phyloP scores from a whole-genome alignment of 1,140 invertebrate genomes.

The Ostrea denselamellosa region DNA sequence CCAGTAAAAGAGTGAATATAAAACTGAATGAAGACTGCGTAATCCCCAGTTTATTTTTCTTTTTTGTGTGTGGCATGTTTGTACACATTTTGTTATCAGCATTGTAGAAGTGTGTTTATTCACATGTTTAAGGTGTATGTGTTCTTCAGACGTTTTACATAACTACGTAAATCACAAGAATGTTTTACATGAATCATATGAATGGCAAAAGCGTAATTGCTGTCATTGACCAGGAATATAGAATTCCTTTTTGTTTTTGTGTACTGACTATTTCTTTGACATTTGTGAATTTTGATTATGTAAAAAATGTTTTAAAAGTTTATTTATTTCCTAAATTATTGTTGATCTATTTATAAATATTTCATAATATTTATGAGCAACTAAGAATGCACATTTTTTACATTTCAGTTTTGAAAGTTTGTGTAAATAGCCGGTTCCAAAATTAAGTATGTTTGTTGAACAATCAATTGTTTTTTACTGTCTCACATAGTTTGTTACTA shows the following conservation, averaged over 20 bases:
- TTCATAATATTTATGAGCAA: neutral
- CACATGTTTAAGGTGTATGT: too few species aligned
- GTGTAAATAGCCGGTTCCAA: neutral
- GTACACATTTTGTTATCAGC: too few species aligned
- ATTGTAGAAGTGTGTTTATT: too few species aligned
- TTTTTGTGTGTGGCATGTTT: too few species aligned
- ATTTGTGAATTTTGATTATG: neutral
- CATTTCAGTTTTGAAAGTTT: neutral
- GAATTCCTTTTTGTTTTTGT: neutral
- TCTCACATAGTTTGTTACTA: slow-evolving; percentile 1
- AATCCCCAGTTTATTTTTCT: too few species aligned
- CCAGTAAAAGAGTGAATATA: too few species aligned
- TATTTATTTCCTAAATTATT: slow-evolving; percentile 16
- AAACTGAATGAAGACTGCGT: too few species aligned
- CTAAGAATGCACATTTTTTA: neutral
- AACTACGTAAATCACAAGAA: too few species aligned
- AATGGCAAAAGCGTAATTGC: too few species aligned
- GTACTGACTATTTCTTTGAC: neutral
- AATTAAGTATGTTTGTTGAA: neutral
- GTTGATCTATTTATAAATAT: neutral
- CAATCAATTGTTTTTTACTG: slow-evolving; percentile 6
- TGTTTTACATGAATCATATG: too few species aligned
- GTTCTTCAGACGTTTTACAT: too few species aligned
- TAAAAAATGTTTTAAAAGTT: neutral
- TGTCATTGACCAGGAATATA: too few species aligned